Conservation (phyloP, 64 coral and sea anemone genomes). For the Montipora foliosa region DNA sequence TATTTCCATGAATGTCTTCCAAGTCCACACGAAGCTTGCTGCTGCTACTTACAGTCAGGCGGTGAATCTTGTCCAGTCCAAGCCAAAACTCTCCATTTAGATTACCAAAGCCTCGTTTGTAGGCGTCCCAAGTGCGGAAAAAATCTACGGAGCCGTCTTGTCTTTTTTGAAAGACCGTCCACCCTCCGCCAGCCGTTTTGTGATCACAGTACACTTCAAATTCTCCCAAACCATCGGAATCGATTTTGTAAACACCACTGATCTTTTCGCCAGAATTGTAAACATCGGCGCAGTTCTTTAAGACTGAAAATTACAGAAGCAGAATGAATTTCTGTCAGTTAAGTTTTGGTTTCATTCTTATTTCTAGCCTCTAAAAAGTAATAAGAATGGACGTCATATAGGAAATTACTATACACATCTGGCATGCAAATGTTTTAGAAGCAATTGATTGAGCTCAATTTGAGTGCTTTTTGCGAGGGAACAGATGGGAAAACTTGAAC, state of each 20-base stretch:
- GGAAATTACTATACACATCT: too few species aligned
- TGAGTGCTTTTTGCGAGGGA: too few species aligned
- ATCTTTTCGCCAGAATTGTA: neutral
- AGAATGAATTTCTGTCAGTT: too few species aligned
- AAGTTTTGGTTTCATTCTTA: too few species aligned
- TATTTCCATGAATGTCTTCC: neutral
- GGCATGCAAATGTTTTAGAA: too few species aligned
- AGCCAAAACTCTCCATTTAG: neutral
- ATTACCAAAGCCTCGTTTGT: neutral
- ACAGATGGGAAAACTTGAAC: too few species aligned
- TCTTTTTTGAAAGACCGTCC: neutral
- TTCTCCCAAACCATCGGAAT: neutral
- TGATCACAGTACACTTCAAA: neutral
- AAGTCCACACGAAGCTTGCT: neutral
- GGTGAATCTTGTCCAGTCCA: neutral
- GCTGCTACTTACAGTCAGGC: neutral
- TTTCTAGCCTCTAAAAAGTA: too few species aligned
- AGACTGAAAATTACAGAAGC: neutral
- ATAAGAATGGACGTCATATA: too few species aligned
- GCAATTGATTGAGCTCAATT: too few species aligned
- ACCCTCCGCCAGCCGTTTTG: neutral
- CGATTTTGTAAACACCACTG: neutral
- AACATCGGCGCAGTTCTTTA: neutral
- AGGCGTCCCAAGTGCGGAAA: neutral
- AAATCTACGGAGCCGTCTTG: neutral